Evolutionary conservation across 2,888 invertebrate genomes (phyloP).

Genomic region (Drosophila picticornis): DNA sequence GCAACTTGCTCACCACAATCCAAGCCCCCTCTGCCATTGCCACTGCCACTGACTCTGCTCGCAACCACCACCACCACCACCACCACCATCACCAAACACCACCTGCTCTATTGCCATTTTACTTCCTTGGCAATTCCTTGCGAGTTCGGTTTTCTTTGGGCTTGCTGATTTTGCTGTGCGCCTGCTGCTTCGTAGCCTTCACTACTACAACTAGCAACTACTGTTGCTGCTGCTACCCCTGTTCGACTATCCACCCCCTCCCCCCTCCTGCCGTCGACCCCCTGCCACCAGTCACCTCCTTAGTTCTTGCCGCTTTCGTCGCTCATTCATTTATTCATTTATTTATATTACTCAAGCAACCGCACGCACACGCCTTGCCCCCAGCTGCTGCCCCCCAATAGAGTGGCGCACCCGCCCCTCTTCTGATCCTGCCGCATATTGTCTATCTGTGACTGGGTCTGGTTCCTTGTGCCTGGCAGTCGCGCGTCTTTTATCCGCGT

Average conservation of each 20-base stretch:
- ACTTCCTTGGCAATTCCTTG: constrained; percentile 38
- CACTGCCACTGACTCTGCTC: background rate
- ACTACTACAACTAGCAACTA: constrained; percentile 65
- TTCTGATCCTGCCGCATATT: constrained; percentile 32
- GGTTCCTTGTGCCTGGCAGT: constrained; percentile 10
- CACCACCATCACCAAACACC: constrained; percentile 21
- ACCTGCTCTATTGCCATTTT: constrained; percentile 35
- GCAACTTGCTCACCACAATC: constrained; percentile 73
- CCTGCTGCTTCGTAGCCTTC: constrained; percentile 65
- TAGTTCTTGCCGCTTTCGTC: constrained; percentile 23
- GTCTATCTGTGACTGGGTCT: constrained; percentile 4
- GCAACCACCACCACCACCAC: background rate
- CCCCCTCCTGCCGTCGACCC: background rate
- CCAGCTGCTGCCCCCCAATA: constrained; percentile 1
- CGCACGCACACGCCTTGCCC: constrained; percentile 61
- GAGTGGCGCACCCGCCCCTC: background rate
- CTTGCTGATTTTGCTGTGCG: constrained; percentile 54
- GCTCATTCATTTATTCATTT: constrained; percentile 77
- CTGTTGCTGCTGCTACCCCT: constrained; percentile 18
- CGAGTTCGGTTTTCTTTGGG: constrained; percentile 16
- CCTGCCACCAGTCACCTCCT: background rate
- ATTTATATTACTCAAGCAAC: constrained; percentile 72
- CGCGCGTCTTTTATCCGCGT: constrained; percentile 54
- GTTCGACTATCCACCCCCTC: background rate
- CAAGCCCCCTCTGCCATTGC: constrained; percentile 6